Evolutionary conservation across 2,113 vertebrate genomes (phyloP).

Genomic region (Lampris incognitus): DNA sequence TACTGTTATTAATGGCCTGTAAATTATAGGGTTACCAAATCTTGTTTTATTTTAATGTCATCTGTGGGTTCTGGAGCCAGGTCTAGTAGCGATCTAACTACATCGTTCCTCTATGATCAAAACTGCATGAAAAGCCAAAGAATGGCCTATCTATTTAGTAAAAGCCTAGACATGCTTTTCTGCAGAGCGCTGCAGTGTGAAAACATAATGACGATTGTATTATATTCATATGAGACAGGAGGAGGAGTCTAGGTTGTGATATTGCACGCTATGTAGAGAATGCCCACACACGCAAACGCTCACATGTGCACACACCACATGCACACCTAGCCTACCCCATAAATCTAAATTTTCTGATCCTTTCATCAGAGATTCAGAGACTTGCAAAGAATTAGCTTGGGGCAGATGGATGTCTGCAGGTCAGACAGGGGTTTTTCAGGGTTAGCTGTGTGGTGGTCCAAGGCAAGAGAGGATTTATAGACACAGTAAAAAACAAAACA

Average conservation of each 20-base stretch:
- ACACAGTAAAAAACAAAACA: neutral
- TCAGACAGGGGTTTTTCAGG: constrained; percentile 31
- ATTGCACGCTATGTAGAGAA: neutral
- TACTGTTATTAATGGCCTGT: no score
- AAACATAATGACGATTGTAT: no score
- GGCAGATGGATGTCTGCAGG: constrained; percentile 50
- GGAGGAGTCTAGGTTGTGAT: no score
- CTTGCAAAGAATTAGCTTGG: neutral
- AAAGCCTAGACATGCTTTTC: no score
- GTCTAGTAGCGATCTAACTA: neutral
- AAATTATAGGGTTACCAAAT: no score
- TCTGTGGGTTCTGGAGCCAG: neutral
- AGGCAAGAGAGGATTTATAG: neutral
- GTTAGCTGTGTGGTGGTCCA: constrained; percentile 2
- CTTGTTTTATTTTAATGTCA: no score
- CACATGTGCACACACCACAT: neutral
- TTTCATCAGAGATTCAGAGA: constrained; percentile 14
- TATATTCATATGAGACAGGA: no score
- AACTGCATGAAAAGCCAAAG: neutral
- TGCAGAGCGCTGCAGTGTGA: no score
- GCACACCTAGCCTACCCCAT: neutral
- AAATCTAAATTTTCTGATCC: constrained; percentile 13
- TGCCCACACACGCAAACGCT: neutral
- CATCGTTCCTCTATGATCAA: neutral
- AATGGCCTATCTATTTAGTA: neutral